Evolutionary conservation across 2,797 vertebrate species (phyloP), one percentile per base, ranked within the genome.

Genomic region (Champsocephalus esox): DNA sequence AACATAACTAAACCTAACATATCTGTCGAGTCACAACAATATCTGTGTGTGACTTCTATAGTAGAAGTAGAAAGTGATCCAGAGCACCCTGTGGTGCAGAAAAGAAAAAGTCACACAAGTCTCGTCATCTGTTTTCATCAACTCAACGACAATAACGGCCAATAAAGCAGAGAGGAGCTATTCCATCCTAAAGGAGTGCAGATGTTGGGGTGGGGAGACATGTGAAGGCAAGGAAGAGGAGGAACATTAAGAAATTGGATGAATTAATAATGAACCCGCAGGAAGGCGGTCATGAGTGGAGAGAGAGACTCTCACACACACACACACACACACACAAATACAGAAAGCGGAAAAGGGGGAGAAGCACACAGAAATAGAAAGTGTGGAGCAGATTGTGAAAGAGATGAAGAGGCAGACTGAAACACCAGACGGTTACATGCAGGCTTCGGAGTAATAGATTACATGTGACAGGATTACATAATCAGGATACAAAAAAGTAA

Each of bases 221-320:
- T 79, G 84, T 62, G 75, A 85, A 82, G 79, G 78, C 77, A 66
- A 85, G 50, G 84, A 79, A 88, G 84, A 76, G 82, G 77, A 88
- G 77, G 78, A 87, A 85, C 90, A 89, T 90, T 87, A 87, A 82
- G 89, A 89, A 90, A 92, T 89, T 87, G 88, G 85, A 93, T 92
- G 82, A 92, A 91, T 93, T 90, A 93, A 91, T 92, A 84, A 93
- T 94, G 88, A 92, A 83, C 79, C 71, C 66, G 71, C 75, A 86
- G 84, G 78, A 88, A 86, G 48, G 41, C 68, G 45, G 90, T 87
- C 86, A 77, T 70, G 59, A 75, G 65, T 66, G 48, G 52, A 75
- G 74, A 46, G 75, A 59, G 63, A 57, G 77, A 66, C 16, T 45
- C 43, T 34, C 48, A 65, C 12, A 73, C 63, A 48, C 54, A 32